Base-by-base conservation (phyloP, 2,113 vertebrate genomes). In the Tautogolabrus adspersus region DNA sequence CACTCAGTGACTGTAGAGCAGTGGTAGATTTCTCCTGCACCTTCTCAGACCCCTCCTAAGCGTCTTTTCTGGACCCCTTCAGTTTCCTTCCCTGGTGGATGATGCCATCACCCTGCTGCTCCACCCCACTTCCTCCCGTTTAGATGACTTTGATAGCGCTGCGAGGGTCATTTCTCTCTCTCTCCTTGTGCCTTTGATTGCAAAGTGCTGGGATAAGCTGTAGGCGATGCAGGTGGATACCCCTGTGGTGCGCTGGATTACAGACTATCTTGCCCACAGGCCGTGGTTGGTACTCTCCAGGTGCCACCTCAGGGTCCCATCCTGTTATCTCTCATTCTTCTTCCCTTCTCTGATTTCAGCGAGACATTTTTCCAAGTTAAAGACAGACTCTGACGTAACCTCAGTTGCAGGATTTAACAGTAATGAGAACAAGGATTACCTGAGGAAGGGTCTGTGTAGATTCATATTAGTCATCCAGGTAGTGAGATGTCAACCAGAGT, bases 151-250 rank as follows among this genome's bases (percentile, higher is more conserved):
- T 46, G 55, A 61, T 64, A 37, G 22, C 57, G 18, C 58, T n/a
- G 64, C 1, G 0, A 57, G 23, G 34, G 71, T 66, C 13, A 23
- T 77, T 70, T 72, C 12, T 55, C 22, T 63, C 19, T 44, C 47
- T 70, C 46, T 77, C 42, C n/a, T 12, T 46, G 26, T 63, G 52
- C 58, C 47, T 73, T 72, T 38, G 59, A 58, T 60, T 38, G 22
- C 72, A 66, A 9, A 47, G 54, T 47, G 46, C 67, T 49, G 26
- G n/a, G 42, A 54, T 47, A 68, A 66, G 59, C 62, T 11, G 19
- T 59, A 44, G 81, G 71, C 26, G 44, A 65, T 55, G 74, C n/a
- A 70, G 77, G 67, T 71, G 56, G 81, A 67, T 63, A 37, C 52
- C 59, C 72, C 72, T 12, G 52, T 10, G 8, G 66, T 54, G 65